A percentile compares a stretch with the other conserved stretches of the same genome.
phyloP scores from a whole-genome alignment of 2,113 vertebrate genomes.

The Phoxinus phoxinus region DNA sequence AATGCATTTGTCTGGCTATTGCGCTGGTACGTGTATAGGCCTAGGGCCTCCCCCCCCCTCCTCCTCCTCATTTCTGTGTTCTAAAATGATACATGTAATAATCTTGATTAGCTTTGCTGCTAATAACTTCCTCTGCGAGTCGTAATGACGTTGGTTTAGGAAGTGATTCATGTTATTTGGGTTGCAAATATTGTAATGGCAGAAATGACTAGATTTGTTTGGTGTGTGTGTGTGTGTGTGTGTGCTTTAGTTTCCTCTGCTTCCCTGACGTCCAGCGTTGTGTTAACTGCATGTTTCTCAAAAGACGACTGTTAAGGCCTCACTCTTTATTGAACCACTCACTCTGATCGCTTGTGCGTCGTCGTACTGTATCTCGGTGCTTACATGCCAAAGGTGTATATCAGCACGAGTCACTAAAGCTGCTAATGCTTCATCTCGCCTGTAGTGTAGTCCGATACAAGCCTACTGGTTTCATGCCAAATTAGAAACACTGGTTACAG shows the following conservation, averaged over 20 bases:
- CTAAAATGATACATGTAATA: conserved; percentile 16
- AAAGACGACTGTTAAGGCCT: conserved; percentile 53
- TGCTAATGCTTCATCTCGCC: not conserved
- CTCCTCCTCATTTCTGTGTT: conserved; percentile 10
- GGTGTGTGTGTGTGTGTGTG: not conserved
- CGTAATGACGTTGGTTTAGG: conserved; percentile 57
- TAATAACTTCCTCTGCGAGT: conserved; percentile 56
- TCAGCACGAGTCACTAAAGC: conserved; percentile 61
- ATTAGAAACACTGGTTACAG: conserved; percentile 12
- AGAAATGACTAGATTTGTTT: not conserved
- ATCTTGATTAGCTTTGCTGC: conserved; percentile 68
- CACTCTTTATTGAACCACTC: conserved; percentile 67
- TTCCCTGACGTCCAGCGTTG: conserved; percentile 5
- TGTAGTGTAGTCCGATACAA: not conserved
- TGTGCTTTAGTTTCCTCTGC: not conserved
- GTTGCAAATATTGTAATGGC: conserved; percentile 13
- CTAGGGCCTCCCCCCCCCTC: too few species aligned
- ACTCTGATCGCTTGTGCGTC: conserved; percentile 60
- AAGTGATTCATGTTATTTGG: conserved; percentile 61
- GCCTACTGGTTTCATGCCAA: conserved; percentile 12
- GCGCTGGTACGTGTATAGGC: not conserved
- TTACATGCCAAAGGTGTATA: conserved; percentile 67
- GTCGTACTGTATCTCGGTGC: conserved; percentile 61
- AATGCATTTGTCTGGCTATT: conserved; percentile 3
- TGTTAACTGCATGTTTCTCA: conserved; percentile 5